Conservation (phyloP, 2,113 vertebrate genomes). For the Alces alces region DNA sequence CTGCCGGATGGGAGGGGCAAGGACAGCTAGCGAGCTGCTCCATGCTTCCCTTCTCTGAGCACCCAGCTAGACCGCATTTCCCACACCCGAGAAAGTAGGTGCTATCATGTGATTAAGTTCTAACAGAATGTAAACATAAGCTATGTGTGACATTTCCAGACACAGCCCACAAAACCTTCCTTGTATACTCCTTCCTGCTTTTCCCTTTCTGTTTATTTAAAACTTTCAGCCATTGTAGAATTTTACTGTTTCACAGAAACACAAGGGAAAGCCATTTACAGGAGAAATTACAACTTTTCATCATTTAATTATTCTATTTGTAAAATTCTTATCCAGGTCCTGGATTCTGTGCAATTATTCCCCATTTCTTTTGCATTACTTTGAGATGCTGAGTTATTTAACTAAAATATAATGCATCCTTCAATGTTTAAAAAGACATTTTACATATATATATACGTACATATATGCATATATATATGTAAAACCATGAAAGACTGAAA, state of each 20-base stretch:
- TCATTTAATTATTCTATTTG: background rate
- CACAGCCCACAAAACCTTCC: background rate
- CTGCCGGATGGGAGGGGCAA: background rate
- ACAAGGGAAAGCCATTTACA: background rate
- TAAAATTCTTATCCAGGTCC: background rate
- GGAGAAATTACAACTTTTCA: background rate
- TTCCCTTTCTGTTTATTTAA: background rate
- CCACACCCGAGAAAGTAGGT: background rate
- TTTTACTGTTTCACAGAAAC: background rate
- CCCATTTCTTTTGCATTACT: background rate
- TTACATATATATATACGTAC: background rate
- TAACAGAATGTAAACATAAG: background rate
- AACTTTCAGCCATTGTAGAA: background rate
- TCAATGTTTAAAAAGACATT: background rate
- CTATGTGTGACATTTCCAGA: background rate
- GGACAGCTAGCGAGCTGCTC: background rate
- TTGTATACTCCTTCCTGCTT: background rate
- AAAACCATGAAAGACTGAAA: background rate
- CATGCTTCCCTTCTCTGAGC: background rate
- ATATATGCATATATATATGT: background rate
- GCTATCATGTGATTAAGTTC: background rate
- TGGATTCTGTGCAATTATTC: background rate
- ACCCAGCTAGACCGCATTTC: background rate
- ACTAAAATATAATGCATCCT: background rate
- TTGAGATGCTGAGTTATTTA: background rate